These are phyloP conservation scores for Caradrina kadenii DNA, from an alignment of 2,888 invertebrate species.

Conservation along the genomic window DNA sequence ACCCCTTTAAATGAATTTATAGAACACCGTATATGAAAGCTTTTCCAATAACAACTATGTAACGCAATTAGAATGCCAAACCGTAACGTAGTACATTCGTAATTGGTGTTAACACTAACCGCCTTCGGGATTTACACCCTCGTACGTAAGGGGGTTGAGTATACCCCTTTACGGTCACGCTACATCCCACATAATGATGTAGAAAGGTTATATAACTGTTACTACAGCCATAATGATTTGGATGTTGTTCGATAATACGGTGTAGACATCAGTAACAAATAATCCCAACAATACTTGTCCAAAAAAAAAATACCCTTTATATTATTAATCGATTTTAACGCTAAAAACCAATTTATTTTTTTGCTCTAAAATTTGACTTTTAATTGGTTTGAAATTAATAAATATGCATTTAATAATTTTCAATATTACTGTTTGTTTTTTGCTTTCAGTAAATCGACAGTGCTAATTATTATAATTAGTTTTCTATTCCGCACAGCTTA, in stretches of 20 bases:
- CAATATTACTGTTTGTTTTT: too few species aligned
- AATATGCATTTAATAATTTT: too few species aligned
- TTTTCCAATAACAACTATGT: neutral
- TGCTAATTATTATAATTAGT: too few species aligned
- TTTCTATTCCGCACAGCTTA: too few species aligned
- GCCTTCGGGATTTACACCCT: slow-evolving; percentile 42
- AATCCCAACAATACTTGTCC: too few species aligned
- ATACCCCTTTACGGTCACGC: slow-evolving; percentile 21
- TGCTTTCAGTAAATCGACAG: too few species aligned
- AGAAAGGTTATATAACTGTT: slow-evolving; percentile 8
- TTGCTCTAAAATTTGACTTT: too few species aligned
- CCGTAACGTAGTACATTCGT: slow-evolving; percentile 15
- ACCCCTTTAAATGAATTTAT: neutral
- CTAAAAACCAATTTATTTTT: too few species aligned
- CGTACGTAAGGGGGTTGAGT: slow-evolving; percentile 11
- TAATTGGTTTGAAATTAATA: too few species aligned
- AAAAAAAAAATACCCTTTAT: too few species aligned
- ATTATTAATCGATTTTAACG: too few species aligned
- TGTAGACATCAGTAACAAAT: too few species aligned
- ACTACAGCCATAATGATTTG: slow-evolving; percentile 2
- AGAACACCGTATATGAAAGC: neutral
- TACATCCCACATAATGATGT: slow-evolving; percentile 8
- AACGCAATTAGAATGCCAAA: neutral
- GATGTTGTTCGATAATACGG: neutral
- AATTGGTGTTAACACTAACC: slow-evolving; percentile 46